These are phyloP conservation scores for Cyrtorhinus lividipennis DNA, from an alignment of 1,140 invertebrate genomes.

Conservation along the genomic window DNA sequence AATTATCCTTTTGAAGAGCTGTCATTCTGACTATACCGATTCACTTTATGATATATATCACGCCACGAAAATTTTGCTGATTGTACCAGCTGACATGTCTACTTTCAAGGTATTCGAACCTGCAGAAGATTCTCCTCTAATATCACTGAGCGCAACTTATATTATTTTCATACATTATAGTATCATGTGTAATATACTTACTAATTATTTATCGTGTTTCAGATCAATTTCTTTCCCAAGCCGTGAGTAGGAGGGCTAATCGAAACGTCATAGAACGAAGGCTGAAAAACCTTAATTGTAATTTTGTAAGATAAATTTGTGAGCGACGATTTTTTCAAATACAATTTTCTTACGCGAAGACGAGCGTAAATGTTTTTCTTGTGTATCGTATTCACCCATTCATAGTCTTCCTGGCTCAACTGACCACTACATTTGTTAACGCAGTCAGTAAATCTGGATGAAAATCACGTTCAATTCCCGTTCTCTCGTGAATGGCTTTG, in stretches of 20 bases:
- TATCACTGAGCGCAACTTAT: too few relatives aligned
- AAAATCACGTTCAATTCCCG: neutral
- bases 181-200: neutral
- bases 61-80: too few relatives aligned
- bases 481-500: neutral
- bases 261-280: conserved; percentile 2
- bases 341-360: neutral
- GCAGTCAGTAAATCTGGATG: neutral
- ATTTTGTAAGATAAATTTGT: neutral
- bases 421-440: neutral
- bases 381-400: neutral
- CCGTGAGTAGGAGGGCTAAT: conserved; percentile 4
- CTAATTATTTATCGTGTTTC: conserved; percentile 1
- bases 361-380: neutral
- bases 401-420: neutral
- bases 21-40: too few relatives aligned
- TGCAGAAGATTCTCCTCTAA: too few relatives aligned
- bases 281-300: neutral
- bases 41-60: too few relatives aligned
- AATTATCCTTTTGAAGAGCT: too few relatives aligned
- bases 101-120: too few relatives aligned
- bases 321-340: neutral
- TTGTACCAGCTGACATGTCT: too few relatives aligned
- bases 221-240: conserved; percentile 19
- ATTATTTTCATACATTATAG: too few relatives aligned